phyloP scores from a whole-genome alignment of 2,113 vertebrate species.

The Sarotherodon lohbergeri region DNA sequence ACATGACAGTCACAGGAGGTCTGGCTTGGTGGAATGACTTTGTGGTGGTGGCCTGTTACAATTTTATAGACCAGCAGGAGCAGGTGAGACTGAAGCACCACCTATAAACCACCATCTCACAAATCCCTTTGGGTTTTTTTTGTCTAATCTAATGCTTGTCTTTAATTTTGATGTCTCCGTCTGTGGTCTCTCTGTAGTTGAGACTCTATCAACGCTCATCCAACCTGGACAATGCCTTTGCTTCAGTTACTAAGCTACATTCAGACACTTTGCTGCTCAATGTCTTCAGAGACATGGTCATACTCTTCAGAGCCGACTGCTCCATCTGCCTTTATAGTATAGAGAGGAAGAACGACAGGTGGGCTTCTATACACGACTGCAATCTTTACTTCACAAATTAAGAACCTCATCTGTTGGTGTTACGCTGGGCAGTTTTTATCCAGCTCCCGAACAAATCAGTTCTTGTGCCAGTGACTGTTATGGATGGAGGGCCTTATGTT shows the following conservation, averaged over 20 bases:
- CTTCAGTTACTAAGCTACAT: conserved; percentile 89
- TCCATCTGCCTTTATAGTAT: conserved; percentile 97
- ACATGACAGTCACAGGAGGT: conserved; percentile 94
- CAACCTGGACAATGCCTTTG: conserved; percentile 97
- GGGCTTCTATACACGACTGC: conserved; percentile 11
- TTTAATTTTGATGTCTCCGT: not conserved
- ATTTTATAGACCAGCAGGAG: conserved; percentile 89
- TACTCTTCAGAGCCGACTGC: conserved; percentile 93
- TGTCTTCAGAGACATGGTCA: conserved; percentile 90
- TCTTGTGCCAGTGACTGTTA: not conserved
- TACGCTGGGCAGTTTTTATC: not conserved
- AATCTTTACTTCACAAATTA: not conserved
- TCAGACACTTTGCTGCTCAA: conserved; percentile 88
- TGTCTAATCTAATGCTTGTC: not conserved
- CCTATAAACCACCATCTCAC: not conserved
- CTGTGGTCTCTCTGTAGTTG: conserved; percentile 76
- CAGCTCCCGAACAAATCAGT: not conserved
- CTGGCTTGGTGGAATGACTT: conserved; percentile 98
- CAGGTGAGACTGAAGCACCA: conserved; percentile 73
- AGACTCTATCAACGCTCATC: conserved; percentile 88
- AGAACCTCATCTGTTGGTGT: not conserved
- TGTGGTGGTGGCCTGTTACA: conserved; percentile 95
- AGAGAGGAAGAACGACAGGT: conserved; percentile 86
- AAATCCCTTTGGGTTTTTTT: not conserved
- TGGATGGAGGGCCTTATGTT: not conserved